Percentiles rank a stretch among this genome's conserved stretches.
phyloP scores from a whole-genome alignment of 35 echinoderm and acorn worm genomes.

The Ophioderma brevispina region DNA sequence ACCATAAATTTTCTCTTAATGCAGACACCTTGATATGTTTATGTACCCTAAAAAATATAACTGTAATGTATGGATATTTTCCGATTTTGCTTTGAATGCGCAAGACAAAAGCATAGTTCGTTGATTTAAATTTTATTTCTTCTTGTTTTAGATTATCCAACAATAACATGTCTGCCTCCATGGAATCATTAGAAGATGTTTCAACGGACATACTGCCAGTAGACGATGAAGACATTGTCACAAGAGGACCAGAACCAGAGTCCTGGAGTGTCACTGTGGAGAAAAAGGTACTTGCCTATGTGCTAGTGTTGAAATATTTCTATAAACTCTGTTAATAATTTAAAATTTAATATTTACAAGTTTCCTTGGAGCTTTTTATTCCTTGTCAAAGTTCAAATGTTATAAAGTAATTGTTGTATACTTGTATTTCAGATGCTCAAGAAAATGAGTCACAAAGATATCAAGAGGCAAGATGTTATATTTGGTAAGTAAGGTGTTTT shows the following conservation, averaged over 20 bases:
- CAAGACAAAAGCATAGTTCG: too few species aligned
- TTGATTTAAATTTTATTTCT: neutral
- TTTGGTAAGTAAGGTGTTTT: conserved; percentile 79
- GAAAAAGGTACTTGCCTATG: conserved; percentile 99
- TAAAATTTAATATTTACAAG: too few species aligned
- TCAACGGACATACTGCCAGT: conserved; percentile 34
- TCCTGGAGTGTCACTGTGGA: conserved; percentile 97
- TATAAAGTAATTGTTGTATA: too few species aligned
- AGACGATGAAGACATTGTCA: conserved; percentile 81
- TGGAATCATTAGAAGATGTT: conserved; percentile 92
- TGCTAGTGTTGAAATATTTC: too few species aligned
- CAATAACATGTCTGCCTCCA: conserved; percentile 83
- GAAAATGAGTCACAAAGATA: conserved; percentile 94
- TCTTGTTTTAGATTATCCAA: conserved; percentile 43
- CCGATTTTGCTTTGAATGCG: too few species aligned
- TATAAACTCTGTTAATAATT: too few species aligned
- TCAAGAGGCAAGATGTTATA: conserved; percentile 97
- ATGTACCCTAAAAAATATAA: too few species aligned
- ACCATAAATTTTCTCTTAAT: too few species aligned
- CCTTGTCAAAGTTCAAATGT: too few species aligned
- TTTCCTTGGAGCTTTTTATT: too few species aligned
- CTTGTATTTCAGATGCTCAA: conserved; percentile 61
- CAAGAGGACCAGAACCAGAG: conserved; percentile 86
- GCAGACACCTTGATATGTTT: too few species aligned
- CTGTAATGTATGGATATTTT: too few species aligned